Base-by-base conservation (phyloP, 2,888 invertebrate species). In the Amaurobius ferox region DNA sequence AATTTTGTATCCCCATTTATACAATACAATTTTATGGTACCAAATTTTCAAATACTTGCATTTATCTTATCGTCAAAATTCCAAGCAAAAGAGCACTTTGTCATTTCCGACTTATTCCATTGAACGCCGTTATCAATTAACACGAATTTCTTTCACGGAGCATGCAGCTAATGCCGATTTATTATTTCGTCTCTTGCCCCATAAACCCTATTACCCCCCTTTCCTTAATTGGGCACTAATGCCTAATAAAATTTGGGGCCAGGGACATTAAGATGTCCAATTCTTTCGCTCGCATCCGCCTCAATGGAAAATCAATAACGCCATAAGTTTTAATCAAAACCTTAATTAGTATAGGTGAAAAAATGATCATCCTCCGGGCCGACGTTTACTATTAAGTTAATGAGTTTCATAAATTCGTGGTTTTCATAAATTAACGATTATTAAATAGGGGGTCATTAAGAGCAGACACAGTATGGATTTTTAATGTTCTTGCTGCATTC, bases 271-370 rank as follows among this genome's bases (percentile, higher is more conserved):
- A 70, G 61, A 26, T 19, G 39, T 28, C 61, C 62, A 39, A 70
- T 78, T 29, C 62, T 78, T 55, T 70, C 62, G 62, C 29, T 70
- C 9, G 26, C n/a, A 28, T 28, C 32, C 61, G 13, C 61, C 62
- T 66, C 70, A 70, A 78, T 78, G 70, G 70, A 19, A 78, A 78
- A 78, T 78, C 78, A 40, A 78, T 78, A 55, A 26, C 19, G 28
- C 72, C 16, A 32, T 68, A 78, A 78, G 70, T 78, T 78, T 77
- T 78, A 70, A 78, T 70, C 78, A 70, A 78, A 78, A 61, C 70
- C 68, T 70, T 78, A 78, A 78, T 78, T 78, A 78, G 62, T n/a
- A 30, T 32, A 62, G 70, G 78, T 70, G 30, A 70, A 70, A 70
- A 78, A 78, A 70, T 77, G 48, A 77, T 62, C 70, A 68, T 32